Base-by-base conservation (phyloP, 2,888 invertebrate species). In the Minunthozetes semirufus region DNA sequence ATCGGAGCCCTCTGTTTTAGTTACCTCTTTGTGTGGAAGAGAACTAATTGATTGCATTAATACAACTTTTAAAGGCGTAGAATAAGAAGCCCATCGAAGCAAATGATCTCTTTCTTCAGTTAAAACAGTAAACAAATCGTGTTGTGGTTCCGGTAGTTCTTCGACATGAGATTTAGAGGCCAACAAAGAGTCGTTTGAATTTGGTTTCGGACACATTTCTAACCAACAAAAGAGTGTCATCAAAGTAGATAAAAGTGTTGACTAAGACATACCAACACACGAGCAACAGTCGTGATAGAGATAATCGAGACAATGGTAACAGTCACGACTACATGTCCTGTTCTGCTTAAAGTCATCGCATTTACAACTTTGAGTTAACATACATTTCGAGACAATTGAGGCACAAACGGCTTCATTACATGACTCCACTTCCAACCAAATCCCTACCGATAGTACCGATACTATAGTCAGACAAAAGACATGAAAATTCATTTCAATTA, bases 371-470 rank as follows among this genome's bases (percentile, higher is more conserved):
- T 94, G 93, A 17, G 95, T 95, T 78, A 97, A 85, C 89, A 96
- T 91, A 83, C 97, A 97, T 84, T 96, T 96, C 81, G 94, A 94
- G 72, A 97, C 97, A 74, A 94, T 90, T 81, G 94, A 93, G 27
- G 93, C 96, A 85, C 97, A 97, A 75, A 95, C 90, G 38, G 93
- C 92, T 85, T 96, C 94, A 83, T 96, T 95, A 83, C 96, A 96
- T 56, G 82, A 1, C 82, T 25, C 77, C 22, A 71, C 46, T 50
- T 19, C 25, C 15, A 8, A 11, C 42, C 25, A 27, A 13, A 50
- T 48, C 46, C 19, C 46, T 22, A 50, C 15, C 27, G 15, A 25
- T 15, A 46, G 0, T 1, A 22, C 17, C 25, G 3, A 22, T 25
- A 22, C 89, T 86, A 63, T 1, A 38, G 19, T 19, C 33, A 27